Conservation (phyloP, 2,888 invertebrate genomes). For the Clivina fossor region DNA sequence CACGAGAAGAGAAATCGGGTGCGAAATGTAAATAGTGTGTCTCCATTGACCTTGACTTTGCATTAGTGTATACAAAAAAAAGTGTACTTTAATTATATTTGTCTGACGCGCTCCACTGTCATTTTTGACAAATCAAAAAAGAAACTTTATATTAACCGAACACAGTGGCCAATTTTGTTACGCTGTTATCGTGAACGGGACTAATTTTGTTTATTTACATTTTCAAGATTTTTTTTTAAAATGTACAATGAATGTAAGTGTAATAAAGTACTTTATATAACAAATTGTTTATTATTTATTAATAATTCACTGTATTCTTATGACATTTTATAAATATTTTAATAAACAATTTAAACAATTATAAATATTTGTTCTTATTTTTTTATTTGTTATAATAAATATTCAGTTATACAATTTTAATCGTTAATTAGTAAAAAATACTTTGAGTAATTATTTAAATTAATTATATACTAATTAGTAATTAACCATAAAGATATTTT, state of each 20-base stretch:
- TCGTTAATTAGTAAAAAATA: neutral
- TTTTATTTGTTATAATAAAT: neutral
- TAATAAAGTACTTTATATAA: too few relatives aligned
- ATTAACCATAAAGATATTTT: too few relatives aligned
- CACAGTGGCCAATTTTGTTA: conserved; percentile 9
- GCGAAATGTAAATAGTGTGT: neutral
- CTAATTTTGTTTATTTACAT: conserved; percentile 6
- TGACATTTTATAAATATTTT: too few relatives aligned
- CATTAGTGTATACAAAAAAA: conserved; percentile 8
- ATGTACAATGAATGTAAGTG: conserved; percentile 31
- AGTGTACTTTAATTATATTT: conserved; percentile 18
- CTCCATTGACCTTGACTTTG: conserved; percentile 12
- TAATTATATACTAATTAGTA: too few relatives aligned
- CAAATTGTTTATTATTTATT: conserved; percentile 4
- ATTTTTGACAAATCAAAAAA: conserved; percentile 20
- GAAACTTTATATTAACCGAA: conserved; percentile 21
- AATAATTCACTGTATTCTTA: too few relatives aligned
- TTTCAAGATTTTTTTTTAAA: conserved; percentile 11
- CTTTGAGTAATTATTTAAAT: too few relatives aligned
- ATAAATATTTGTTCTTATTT: neutral
- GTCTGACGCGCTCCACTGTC: conserved; percentile 15
- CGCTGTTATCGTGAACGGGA: conserved; percentile 27
- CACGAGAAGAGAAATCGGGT: conserved; percentile 12
- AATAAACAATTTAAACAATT: too few relatives aligned
- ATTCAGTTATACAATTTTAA: neutral